Evolutionary conservation across 2,797 vertebrate species (phyloP).

Genomic region (Heteromormyrus szaboi): DNA sequence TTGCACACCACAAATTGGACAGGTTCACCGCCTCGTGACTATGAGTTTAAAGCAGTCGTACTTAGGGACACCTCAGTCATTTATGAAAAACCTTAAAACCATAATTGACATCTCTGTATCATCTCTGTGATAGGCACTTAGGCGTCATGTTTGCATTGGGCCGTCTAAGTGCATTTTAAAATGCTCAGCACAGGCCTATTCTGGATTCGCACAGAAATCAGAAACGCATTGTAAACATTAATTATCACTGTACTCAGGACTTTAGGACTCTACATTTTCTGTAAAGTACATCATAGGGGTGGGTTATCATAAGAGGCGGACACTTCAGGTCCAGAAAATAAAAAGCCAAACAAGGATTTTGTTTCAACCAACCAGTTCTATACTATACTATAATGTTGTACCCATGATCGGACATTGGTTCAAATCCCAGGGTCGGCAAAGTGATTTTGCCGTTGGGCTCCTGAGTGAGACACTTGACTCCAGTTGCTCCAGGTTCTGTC

Average conservation of each 20-base stretch:
- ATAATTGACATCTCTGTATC: background rate
- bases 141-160: background rate
- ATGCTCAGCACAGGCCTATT: background rate
- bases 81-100: background rate
- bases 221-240: background rate
- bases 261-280: background rate
- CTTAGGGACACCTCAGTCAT: background rate
- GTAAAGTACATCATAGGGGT: background rate
- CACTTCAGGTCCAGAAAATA: background rate
- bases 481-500: background rate
- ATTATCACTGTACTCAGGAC: background rate
- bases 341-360: background rate
- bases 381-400: background rate
- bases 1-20: background rate
- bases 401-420: background rate
- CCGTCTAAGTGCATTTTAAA: background rate
- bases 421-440: background rate
- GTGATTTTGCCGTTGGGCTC: background rate
- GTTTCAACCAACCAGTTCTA: background rate
- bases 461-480: background rate
- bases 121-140: background rate
- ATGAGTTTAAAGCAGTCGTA: background rate
- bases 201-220: background rate
- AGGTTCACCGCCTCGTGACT: background rate
- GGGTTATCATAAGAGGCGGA: background rate